A percentile compares a stretch with the other conserved stretches of the same genome.
phyloP scores from a whole-genome alignment of 2,888 invertebrate genomes.

The Lochmaea crataegi region DNA sequence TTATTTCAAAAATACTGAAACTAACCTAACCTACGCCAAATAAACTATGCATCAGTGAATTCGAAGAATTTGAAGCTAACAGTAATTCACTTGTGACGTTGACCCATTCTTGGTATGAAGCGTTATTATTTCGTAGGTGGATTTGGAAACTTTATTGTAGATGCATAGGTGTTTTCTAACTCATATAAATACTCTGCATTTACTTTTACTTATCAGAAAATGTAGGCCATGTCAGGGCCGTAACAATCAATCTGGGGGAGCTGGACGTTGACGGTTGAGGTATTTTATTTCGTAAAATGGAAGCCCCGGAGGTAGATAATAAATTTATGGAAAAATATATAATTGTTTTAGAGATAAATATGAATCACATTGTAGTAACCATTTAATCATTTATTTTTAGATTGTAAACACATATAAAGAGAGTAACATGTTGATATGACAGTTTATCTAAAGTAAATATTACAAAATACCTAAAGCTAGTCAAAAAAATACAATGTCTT shows the following conservation, averaged over 20 bases:
- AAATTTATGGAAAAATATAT: too few species aligned
- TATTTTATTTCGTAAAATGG: too few species aligned
- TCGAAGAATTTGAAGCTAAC: conserved; percentile 9
- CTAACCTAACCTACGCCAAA: conserved; percentile 23
- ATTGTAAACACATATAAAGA: too few species aligned
- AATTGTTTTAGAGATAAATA: too few species aligned
- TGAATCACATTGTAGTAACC: too few species aligned
- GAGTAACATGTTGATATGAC: too few species aligned
- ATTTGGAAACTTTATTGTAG: conserved; percentile 2
- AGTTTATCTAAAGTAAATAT: too few species aligned
- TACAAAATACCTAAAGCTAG: too few species aligned
- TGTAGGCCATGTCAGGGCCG: background rate
- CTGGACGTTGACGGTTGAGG: background rate
- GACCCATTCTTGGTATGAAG: conserved; percentile 3
- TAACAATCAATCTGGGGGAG: background rate
- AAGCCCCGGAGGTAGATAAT: too few species aligned
- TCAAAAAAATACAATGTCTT: too few species aligned
- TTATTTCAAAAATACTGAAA: conserved; percentile 15
- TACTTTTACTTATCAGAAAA: conserved; percentile 10
- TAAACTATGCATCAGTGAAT: conserved; percentile 14
- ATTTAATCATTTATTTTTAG: too few species aligned
- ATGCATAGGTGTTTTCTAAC: background rate
- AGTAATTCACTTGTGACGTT: conserved; percentile 7
- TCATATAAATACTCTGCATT: background rate
- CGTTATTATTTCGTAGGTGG: background rate